These are phyloP conservation scores for Mechanitis mazaeus DNA, from an alignment of 2,888 invertebrate genomes.

Conservation along the genomic window DNA sequence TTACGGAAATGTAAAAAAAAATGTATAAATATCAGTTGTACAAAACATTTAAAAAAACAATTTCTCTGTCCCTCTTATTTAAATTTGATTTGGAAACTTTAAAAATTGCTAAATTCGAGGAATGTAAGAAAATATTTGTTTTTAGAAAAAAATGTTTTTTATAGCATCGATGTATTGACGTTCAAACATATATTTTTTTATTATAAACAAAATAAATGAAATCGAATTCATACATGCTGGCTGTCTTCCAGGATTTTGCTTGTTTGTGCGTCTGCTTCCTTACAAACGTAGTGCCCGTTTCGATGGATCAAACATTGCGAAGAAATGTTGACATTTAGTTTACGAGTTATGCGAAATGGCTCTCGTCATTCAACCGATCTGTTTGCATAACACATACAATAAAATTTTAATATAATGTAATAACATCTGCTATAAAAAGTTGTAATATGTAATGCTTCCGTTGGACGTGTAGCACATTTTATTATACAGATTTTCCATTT, in stretches of 20 bases:
- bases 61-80: too few relatives aligned
- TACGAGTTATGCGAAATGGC: slow-evolving; percentile 4
- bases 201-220: neutral
- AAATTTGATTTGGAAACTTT: neutral
- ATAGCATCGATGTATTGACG: neutral
- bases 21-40: too few relatives aligned
- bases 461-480: too few relatives aligned
- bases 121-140: neutral
- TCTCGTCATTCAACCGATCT: neutral
- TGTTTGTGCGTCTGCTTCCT: slow-evolving; percentile 12
- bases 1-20: too few relatives aligned
- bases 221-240: slow-evolving; percentile 7
- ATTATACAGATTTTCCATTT: too few relatives aligned
- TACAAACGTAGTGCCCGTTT: slow-evolving; percentile 3
- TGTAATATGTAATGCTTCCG: too few relatives aligned
- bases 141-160: neutral
- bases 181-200: neutral
- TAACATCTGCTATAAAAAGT: too few relatives aligned
- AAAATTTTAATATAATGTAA: slow-evolving; percentile 1
- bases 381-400: neutral
- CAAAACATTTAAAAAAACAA: too few relatives aligned
- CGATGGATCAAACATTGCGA: neutral
- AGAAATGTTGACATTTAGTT: slow-evolving; percentile 4
- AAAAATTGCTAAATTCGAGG: neutral
- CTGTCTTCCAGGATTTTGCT: slow-evolving; percentile 13